Base-by-base conservation (phyloP, 1,140 invertebrate species). In the Aphis gossypii region DNA sequence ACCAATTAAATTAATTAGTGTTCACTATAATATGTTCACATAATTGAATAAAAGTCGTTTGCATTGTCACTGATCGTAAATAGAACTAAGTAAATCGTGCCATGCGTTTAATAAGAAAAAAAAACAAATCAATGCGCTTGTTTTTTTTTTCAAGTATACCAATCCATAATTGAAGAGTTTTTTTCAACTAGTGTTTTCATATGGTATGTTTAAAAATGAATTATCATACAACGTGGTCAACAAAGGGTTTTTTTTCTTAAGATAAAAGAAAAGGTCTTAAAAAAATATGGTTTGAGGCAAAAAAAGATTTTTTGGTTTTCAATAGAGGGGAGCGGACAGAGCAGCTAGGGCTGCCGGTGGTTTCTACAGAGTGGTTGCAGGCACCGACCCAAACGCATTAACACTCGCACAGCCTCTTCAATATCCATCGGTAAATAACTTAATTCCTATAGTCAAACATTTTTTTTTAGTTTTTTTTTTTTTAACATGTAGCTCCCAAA, bases 301-400 rank as follows among this genome's bases (percentile, higher is more conserved):
- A 94, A 84, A 82, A 88, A 93, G 92, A 93, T 56, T 93, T 93
- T 94, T 90, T 94, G 89, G 90, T 92, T 94, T 94, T 94, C 94
- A 92, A 90, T 94, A 94, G 94, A 94, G 94, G 88, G 94, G 94
- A 60, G 97, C 97, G 94, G 97, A 97, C 96, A 96, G 96, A 95
- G 96, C 97, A 95, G 97, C 97, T 94, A 96, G 97, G 95, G 97
- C 97, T 94, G 97, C 97, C 87, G 97, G 97, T 94, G 96, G 96
- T 94, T 96, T 97, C 94, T 97, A 97, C 96, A 96, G 97, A 90
- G 96, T 97, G 95, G 96, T 97, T 94, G 97, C 97, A 94, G 97
- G 97, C 94, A 97, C 97, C 93, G 97, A 97, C 96, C 97, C 96
- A 95, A 96, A 97, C 94, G 97, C 96, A 95, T 96, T 97, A 90